Conservation (phyloP, 1,140 invertebrate species). For the Pygmarrhopalites habei region DNA sequence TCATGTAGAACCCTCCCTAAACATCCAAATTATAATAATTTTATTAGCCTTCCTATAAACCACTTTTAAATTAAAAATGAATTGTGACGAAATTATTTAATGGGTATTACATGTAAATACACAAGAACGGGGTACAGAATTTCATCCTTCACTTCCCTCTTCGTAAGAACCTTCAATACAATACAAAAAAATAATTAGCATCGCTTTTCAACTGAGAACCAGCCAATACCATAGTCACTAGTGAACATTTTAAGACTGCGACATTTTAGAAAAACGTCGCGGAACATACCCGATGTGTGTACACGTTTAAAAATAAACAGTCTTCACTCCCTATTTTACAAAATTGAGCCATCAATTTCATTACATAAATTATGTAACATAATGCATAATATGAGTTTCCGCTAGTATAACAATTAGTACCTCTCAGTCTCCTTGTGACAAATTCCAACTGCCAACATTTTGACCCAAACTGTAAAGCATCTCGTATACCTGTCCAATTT, state of each 20-base stretch:
- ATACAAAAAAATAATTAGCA: no score
- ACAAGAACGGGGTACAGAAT: slow-evolving; percentile 44
- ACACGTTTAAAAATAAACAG: slow-evolving; percentile 14
- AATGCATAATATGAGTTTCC: no score
- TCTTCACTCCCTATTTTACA: slow-evolving; percentile 10
- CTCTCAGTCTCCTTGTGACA: slow-evolving; percentile 4
- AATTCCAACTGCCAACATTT: slow-evolving; percentile 37
- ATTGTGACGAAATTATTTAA: no score
- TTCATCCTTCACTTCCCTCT: background rate
- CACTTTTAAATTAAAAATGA: no score
- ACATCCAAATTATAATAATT: no score
- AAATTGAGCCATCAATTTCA: no score
- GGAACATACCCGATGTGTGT: background rate
- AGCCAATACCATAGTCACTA: background rate
- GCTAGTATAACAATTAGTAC: no score
- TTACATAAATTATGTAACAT: no score
- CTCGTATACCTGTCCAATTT: slow-evolving; percentile 38
- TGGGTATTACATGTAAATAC: no score
- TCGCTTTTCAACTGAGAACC: background rate
- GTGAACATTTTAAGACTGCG: background rate
- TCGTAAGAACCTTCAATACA: background rate
- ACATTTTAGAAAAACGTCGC: background rate
- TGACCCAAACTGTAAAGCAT: slow-evolving; percentile 37
- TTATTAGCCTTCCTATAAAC: no score
- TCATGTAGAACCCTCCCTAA: slow-evolving; percentile 50